phyloP scores from a whole-genome alignment of 2,888 invertebrate genomes.

The Eupeodes luniger region DNA sequence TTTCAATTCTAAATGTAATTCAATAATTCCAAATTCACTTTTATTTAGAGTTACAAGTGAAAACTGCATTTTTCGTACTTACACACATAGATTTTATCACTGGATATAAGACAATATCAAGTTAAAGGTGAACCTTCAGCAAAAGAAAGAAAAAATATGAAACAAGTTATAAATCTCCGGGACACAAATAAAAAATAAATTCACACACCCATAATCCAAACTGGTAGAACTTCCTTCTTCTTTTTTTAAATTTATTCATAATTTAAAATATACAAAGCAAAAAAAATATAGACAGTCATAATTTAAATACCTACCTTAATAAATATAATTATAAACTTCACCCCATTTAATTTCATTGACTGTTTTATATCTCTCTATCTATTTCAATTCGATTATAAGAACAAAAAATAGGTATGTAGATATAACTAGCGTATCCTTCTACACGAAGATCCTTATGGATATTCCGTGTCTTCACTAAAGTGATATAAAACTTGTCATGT shows the following conservation, averaged over 20 bases:
- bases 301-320: conserved; percentile 57
- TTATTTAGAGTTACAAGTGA: too few relatives aligned
- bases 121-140: too few relatives aligned
- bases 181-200: conserved; percentile 10
- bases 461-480: conserved; percentile 22
- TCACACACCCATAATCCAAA: conserved; percentile 22
- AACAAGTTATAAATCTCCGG: conserved; percentile 13
- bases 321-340: conserved; percentile 76
- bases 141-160: not conserved
- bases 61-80: too few relatives aligned
- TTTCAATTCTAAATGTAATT: too few relatives aligned
- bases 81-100: not conserved
- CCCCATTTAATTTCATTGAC: conserved; percentile 69
- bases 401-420: not conserved
- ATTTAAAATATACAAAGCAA: conserved; percentile 7
- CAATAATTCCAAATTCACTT: too few relatives aligned
- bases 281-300: conserved; percentile 56
- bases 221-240: conserved; percentile 24
- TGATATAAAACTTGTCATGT: conserved; percentile 58
- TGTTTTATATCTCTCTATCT: conserved; percentile 56
- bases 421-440: conserved; percentile 68
- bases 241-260: conserved; percentile 44
- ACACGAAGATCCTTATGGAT: conserved; percentile 26
- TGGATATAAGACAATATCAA: not conserved
- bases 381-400: conserved; percentile 22